Evolutionary conservation across 2,888 invertebrate species (phyloP).

Genomic region (Stenichneumon culpator): DNA sequence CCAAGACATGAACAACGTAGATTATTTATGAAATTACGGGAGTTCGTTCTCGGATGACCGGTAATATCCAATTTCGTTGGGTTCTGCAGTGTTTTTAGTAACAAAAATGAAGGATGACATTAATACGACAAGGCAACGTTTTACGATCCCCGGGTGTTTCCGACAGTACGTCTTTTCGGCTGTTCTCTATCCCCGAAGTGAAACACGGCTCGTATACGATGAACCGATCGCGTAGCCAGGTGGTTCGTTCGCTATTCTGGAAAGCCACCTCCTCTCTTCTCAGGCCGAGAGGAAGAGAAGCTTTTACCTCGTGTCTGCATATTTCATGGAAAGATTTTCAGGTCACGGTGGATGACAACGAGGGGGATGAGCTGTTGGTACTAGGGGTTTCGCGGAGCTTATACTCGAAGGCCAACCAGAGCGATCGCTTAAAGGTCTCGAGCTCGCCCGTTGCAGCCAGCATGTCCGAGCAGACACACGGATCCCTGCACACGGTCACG

Average conservation of each 20-base stretch:
- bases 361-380: conserved; percentile 46
- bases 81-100: not conserved
- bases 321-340: conserved; percentile 69
- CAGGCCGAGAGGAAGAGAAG: conserved; percentile 55
- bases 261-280: conserved; percentile 18
- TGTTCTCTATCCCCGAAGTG: not conserved
- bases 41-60: not conserved
- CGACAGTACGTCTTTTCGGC: conserved; percentile 15
- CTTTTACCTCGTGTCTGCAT: conserved; percentile 68
- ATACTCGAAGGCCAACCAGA: conserved; percentile 41
- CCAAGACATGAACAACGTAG: not conserved
- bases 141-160: not conserved
- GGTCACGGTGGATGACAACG: conserved; percentile 60
- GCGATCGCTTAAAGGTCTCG: conserved; percentile 55
- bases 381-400: not conserved
- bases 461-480: conserved; percentile 4
- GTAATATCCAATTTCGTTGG: not conserved
- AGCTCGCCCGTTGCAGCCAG: conserved; percentile 8
- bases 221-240: conserved; percentile 36
- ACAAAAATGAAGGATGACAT: not conserved
- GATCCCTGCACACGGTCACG: not conserved
- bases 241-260: conserved; percentile 33
- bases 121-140: not conserved
- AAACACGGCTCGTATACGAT: conserved; percentile 22
- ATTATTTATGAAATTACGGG: not conserved